Evolutionary conservation across 2,113 vertebrate species (phyloP).

Genomic region (Dasyurus viverrinus): DNA sequence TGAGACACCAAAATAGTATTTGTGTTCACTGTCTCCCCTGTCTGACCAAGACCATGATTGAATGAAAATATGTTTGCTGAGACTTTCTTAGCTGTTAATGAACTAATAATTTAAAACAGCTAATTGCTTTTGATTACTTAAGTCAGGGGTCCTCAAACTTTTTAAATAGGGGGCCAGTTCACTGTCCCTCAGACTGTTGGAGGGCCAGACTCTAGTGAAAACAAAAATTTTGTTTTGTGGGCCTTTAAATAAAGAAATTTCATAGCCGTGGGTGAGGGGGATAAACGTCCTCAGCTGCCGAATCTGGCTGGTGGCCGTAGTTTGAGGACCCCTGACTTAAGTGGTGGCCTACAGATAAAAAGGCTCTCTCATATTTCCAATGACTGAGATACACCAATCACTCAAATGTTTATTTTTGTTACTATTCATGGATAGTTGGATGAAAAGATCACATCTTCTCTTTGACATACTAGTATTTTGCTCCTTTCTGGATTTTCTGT

Average conservation of each 20-base stretch:
- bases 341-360: slow-evolving; percentile 2
- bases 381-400: neutral
- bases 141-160: no score
- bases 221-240: no score
- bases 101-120: neutral
- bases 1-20: neutral
- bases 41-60: neutral
- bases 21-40: neutral
- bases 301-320: no score
- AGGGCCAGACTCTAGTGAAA: no score
- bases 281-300: no score
- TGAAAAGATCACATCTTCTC: neutral
- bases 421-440: neutral
- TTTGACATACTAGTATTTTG: neutral
- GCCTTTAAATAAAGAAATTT: no score
- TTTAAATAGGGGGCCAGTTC: no score
- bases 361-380: slow-evolving; percentile 2
- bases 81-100: neutral
- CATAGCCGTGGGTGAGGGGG: no score
- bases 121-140: slow-evolving; percentile 16
- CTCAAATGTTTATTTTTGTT: slow-evolving; percentile 30
- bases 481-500: neutral
- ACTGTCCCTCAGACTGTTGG: no score
- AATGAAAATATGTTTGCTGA: neutral
- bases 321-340: no score